phyloP scores from a whole-genome alignment of 2,797 vertebrate species.

The Linurgus olivaceus region DNA sequence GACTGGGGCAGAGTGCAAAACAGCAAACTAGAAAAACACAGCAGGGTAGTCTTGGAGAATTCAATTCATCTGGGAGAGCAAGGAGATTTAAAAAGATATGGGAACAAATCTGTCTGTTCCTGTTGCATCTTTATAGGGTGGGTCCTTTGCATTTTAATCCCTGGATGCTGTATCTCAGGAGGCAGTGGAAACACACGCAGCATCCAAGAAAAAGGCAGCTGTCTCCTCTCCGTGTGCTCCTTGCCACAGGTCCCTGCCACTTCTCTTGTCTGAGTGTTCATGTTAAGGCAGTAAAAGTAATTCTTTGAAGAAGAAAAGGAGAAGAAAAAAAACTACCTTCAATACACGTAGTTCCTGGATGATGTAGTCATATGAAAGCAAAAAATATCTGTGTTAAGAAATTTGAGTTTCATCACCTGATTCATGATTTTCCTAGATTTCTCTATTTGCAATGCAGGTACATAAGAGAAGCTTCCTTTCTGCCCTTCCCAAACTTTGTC shows the following conservation, averaged over 20 bases:
- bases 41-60: background rate
- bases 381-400: background rate
- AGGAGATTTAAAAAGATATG: background rate
- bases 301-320: background rate
- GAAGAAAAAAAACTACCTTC: background rate
- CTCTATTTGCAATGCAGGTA: background rate
- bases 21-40: background rate
- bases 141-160: background rate
- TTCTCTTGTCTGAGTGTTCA: background rate
- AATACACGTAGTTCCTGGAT: background rate
- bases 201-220: background rate
- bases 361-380: background rate
- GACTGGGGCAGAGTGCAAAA: background rate
- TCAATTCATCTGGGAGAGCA: background rate
- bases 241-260: background rate
- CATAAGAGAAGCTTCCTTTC: background rate
- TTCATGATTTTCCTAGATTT: background rate
- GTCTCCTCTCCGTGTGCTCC: background rate
- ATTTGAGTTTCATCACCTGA: background rate
- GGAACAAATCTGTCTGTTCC: background rate
- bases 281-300: background rate
- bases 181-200: background rate
- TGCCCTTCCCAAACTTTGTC: background rate
- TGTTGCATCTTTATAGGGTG: background rate
- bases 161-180: background rate